Evolutionary conservation across 2,888 invertebrate genomes (phyloP).

Genomic region (Priocnemis perturbator): DNA sequence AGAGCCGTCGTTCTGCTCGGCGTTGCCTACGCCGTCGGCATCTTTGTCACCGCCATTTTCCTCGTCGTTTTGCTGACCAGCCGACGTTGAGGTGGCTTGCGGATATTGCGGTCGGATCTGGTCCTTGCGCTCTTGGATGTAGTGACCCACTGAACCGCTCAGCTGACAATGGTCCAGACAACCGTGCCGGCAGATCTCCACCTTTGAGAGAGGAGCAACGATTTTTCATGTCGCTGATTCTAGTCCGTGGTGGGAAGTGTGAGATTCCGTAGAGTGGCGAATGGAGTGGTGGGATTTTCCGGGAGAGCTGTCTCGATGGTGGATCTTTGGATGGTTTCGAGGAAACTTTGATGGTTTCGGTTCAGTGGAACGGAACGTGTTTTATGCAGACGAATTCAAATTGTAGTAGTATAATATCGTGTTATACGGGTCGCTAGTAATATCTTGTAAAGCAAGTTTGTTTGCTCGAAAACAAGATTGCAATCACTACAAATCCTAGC

Average conservation of each 20-base stretch:
- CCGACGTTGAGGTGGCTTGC: slow-evolving; percentile 68
- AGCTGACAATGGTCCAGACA: slow-evolving; percentile 93
- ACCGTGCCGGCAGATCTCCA: slow-evolving; percentile 94
- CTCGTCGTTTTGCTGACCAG: slow-evolving; percentile 69
- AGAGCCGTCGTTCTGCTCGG: slow-evolving; percentile 77
- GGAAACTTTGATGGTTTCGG: too few relatives aligned
- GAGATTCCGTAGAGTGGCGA: too few relatives aligned
- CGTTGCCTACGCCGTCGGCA: slow-evolving; percentile 74
- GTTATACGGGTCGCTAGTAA: too few relatives aligned
- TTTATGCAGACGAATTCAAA: too few relatives aligned
- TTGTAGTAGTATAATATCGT: too few relatives aligned
- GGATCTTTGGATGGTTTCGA: too few relatives aligned
- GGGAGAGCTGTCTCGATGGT: too few relatives aligned
- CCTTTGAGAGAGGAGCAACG: slow-evolving; percentile 65
- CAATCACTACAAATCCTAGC: too few relatives aligned
- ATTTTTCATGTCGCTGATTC: slow-evolving; percentile 4
- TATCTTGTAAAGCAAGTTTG: too few relatives aligned
- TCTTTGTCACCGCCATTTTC: slow-evolving; percentile 64
- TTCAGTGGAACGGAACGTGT: too few relatives aligned
- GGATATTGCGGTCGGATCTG: slow-evolving; percentile 69
- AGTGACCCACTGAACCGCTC: slow-evolving; percentile 77
- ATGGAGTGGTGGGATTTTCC: too few relatives aligned
- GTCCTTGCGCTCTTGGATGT: slow-evolving; percentile 78
- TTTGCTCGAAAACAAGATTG: too few relatives aligned
- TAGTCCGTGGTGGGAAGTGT: neutral